Evolutionary conservation across 2,888 invertebrate genomes (phyloP), one percentile per base, ranked within the genome.

Genomic region (Abscondita cerata): DNA sequence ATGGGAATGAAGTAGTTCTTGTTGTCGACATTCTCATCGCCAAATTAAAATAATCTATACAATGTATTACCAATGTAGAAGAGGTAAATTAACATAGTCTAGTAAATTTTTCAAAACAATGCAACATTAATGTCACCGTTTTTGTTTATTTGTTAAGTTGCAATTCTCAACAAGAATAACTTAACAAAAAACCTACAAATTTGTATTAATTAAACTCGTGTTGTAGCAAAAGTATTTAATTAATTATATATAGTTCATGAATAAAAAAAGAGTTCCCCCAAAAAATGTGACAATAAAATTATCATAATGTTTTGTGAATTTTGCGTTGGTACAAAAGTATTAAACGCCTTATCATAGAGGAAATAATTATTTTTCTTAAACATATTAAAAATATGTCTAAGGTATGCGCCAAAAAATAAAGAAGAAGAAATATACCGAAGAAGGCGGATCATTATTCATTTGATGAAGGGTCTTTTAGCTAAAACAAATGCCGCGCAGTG

Each of bases 401-500:
- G 34, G 51, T 53, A 60, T 60, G 60, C 46, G 53, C 16, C 41
- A 52, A 62, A 56, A 64, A 44, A 41, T 16, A 41, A 59, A 56
- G 46, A 36, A 48, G 38, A 52, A 33, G 62, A 59, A 59, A 59
- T 64, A 64, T 64, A 41, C 56, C n/a, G 36, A 48, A 60, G 57
- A 57, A 59, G 59, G 60, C 52, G 60, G 58, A 52, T 69, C 73
- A 73, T 75, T 73, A 75, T 65, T 75, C 73, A 74, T 73, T 69
- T 67, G 70, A 67, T 70, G 71, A 69, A 67, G 70, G 70, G 70
- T 70, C 70, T 69, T 72, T 72, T 71, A 66, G 66, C 66, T 62
- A 62, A 71, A 70, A 70, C 73, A 69, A 72, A 72, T 70, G 69
- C 72, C 72, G 71, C 69, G 48, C 57, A 64, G 66, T 70, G 72